Percentiles rank a stretch among this genome's conserved stretches.
Conservation (phyloP, 1,140 invertebrate species). For the Heliconius congener region DNA sequence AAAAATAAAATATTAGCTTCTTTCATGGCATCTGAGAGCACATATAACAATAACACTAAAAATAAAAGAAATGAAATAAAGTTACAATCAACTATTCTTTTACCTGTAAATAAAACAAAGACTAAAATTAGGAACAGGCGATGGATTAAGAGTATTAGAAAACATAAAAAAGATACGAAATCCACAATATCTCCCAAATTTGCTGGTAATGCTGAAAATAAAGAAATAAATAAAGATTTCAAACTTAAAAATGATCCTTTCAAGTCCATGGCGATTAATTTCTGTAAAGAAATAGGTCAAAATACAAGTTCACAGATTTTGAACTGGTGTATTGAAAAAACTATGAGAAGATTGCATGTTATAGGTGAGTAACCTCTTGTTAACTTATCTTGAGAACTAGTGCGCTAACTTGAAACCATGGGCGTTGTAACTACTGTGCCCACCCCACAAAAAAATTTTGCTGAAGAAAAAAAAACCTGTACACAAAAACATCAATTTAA, state of each 20-base stretch:
- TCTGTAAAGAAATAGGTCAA: slow-evolving; percentile 67
- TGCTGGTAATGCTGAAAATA: slow-evolving; percentile 27
- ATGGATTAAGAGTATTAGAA: slow-evolving; percentile 57
- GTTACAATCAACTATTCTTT: slow-evolving; percentile 53
- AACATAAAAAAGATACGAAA: slow-evolving; percentile 43
- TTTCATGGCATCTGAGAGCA: slow-evolving; percentile 36
- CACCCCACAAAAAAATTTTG: too few relatives aligned
- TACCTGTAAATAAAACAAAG: slow-evolving; percentile 50
- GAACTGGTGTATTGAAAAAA: slow-evolving; percentile 70
- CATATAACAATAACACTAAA: slow-evolving; percentile 45
- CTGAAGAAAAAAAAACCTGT: too few relatives aligned
- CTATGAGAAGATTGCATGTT: slow-evolving; percentile 59
- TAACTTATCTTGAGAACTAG: not conserved
- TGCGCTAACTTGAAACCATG: too few relatives aligned
- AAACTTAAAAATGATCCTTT: slow-evolving; percentile 53
- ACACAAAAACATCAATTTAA: too few relatives aligned
- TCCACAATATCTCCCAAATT: slow-evolving; percentile 14
- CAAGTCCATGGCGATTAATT: slow-evolving; percentile 59
- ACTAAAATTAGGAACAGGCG: slow-evolving; percentile 48
- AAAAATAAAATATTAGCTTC: slow-evolving; percentile 58
- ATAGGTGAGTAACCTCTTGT: slow-evolving; percentile 49
- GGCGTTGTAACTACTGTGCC: too few relatives aligned
- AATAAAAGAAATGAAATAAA: slow-evolving; percentile 56
- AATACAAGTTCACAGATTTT: slow-evolving; percentile 53
- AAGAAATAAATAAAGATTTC: not conserved